Evolutionary conservation across 2,797 vertebrate species (phyloP).

Genomic region (Lacerta bilineata): DNA sequence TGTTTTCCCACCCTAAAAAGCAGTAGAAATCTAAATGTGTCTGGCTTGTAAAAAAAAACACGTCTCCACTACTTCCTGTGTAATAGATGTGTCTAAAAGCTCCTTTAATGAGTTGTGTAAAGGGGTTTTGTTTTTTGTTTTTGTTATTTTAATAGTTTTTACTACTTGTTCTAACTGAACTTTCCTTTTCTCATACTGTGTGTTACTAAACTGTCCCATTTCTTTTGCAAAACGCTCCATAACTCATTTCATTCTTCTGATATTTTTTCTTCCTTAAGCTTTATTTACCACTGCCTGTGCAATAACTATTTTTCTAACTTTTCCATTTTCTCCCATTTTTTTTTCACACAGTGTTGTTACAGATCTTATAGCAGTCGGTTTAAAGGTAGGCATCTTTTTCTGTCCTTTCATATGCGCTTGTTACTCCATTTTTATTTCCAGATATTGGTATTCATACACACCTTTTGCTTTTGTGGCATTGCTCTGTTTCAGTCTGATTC

Average conservation of each 20-base stretch:
- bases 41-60: neutral
- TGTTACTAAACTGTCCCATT: slow-evolving; percentile 63
- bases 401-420: slow-evolving; percentile 67
- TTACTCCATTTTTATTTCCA: slow-evolving; percentile 50
- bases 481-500: slow-evolving; percentile 28
- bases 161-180: slow-evolving; percentile 40
- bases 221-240: slow-evolving; percentile 68
- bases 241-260: slow-evolving; percentile 66
- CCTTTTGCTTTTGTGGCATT: slow-evolving; percentile 52
- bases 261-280: slow-evolving; percentile 69
- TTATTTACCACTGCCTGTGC: slow-evolving; percentile 69
- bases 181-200: slow-evolving; percentile 57
- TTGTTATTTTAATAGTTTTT: neutral
- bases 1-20: neutral
- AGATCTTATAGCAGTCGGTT: slow-evolving; percentile 76
- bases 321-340: slow-evolving; percentile 76
- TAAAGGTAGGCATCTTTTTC: slow-evolving; percentile 77
- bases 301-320: slow-evolving; percentile 74
- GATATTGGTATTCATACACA: slow-evolving; percentile 52
- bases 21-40: neutral
- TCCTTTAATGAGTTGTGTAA: slow-evolving; percentile 16
- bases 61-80: neutral
- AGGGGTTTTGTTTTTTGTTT: neutral
- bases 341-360: slow-evolving; percentile 75
- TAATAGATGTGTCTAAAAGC: neutral